A percentile compares a stretch with the other conserved stretches of the same genome.
These are phyloP conservation scores for Dasyprocta punctata DNA, from an alignment of 2,113 vertebrate species.

Conservation along the genomic window DNA sequence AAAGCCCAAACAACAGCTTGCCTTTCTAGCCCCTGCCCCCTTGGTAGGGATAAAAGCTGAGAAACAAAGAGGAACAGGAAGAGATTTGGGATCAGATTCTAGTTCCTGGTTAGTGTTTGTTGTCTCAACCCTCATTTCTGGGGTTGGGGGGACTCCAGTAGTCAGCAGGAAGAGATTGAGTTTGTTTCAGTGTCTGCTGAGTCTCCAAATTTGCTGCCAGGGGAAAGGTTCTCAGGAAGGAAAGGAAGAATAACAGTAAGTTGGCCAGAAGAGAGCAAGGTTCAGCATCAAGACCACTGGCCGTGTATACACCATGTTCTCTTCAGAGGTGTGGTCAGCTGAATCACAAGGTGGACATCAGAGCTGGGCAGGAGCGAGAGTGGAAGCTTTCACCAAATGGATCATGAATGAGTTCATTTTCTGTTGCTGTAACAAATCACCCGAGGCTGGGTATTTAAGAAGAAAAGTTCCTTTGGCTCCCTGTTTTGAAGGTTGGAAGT, in stretches of 20 bases:
- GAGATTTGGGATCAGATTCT: not conserved
- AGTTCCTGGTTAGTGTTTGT: not conserved
- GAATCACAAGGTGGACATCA: not conserved
- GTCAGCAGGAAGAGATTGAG: not conserved
- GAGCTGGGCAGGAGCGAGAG: not conserved
- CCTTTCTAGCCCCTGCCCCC: not conserved
- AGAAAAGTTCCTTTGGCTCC: not conserved
- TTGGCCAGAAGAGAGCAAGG: not conserved
- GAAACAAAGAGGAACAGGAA: not conserved
- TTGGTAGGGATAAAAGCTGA: not conserved
- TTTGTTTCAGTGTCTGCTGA: not conserved
- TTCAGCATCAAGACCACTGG: not conserved
- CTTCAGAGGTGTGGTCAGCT: not conserved
- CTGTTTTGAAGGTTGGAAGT: not conserved
- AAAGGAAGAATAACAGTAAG: not conserved
- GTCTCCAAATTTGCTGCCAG: not conserved
- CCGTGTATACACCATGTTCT: not conserved
- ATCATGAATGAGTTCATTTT: not conserved
- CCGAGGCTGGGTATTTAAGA: not conserved
- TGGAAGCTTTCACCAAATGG: not conserved
- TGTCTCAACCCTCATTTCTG: not conserved
- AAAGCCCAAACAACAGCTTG: not conserved
- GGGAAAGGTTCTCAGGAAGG: not conserved
- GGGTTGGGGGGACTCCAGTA: not conserved
- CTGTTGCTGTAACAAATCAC: not conserved